Percentiles rank a stretch among this genome's conserved stretches.
These are phyloP conservation scores for Stichodactyla helianthus DNA, from an alignment of 64 coral and sea anemone genomes.

Conservation along the genomic window DNA sequence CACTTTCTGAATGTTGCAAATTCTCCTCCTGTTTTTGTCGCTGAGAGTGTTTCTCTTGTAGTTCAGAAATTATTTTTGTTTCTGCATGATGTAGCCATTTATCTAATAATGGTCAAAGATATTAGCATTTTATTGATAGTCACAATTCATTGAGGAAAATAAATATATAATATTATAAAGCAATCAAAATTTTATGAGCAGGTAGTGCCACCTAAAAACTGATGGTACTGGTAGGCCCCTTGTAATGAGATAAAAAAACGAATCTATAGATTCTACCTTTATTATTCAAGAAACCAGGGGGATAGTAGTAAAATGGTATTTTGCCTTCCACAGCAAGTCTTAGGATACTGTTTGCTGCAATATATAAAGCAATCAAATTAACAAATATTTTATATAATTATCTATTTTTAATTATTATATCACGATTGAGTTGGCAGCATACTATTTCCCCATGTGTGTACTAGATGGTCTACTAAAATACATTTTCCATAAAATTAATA, in stretches of 20 bases:
- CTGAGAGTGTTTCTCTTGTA: constrained; percentile 52
- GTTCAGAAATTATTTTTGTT: constrained; percentile 19
- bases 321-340: constrained; percentile 65
- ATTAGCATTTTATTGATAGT: too few species aligned
- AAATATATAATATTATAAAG: background rate
- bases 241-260: background rate
- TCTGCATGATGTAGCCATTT: constrained; percentile 48
- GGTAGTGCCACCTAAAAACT: background rate
- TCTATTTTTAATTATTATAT: too few species aligned
- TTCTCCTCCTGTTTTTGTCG: constrained; percentile 17
- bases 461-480: too few species aligned
- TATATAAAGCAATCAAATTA: background rate
- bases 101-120: background rate
- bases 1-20: constrained; percentile 24
- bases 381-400: too few species aligned
- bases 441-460: too few species aligned
- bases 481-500: too few species aligned
- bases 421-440: too few species aligned
- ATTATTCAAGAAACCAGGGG: constrained; percentile 36
- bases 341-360: constrained; percentile 64
- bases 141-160: too few species aligned
- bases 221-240: background rate
- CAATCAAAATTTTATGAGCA: background rate
- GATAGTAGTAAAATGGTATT: constrained; percentile 60
- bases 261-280: too few species aligned